These are phyloP conservation scores for Tachina grossa DNA, from an alignment of 2,888 invertebrate genomes.

Conservation along the genomic window DNA sequence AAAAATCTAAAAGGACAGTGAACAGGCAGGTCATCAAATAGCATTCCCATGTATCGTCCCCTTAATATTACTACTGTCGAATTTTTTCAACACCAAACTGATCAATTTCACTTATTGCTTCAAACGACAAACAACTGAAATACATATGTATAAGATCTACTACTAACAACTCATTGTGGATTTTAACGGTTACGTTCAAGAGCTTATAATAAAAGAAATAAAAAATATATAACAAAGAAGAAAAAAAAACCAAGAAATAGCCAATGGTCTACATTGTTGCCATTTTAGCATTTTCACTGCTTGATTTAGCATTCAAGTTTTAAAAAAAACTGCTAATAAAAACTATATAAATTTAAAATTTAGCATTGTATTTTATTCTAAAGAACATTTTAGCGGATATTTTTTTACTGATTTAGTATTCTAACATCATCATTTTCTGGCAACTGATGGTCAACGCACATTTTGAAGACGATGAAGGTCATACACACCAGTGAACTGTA, in stretches of 20 bases:
- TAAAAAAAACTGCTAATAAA: too few relatives aligned
- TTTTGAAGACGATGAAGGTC: too few relatives aligned
- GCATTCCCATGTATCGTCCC: too few relatives aligned
- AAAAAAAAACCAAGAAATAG: conserved; percentile 55
- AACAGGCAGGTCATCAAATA: not conserved
- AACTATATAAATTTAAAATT: too few relatives aligned
- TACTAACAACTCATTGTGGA: conserved; percentile 31
- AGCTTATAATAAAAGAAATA: conserved; percentile 69
- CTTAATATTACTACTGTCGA: not conserved
- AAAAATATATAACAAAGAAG: conserved; percentile 70
- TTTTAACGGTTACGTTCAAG: conserved; percentile 55
- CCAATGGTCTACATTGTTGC: conserved; percentile 29
- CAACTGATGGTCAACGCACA: not conserved
- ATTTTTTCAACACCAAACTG: conserved; percentile 43
- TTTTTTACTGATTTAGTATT: too few relatives aligned
- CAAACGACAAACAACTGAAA: conserved; percentile 52
- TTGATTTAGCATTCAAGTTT: too few relatives aligned
- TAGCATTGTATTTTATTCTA: too few relatives aligned
- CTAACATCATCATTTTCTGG: not conserved
- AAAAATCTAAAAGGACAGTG: not conserved
- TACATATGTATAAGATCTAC: conserved; percentile 48
- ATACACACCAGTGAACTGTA: too few relatives aligned
- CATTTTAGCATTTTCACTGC: too few relatives aligned
- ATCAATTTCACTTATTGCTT: conserved; percentile 64
- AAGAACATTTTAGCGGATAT: too few relatives aligned